Conservation (phyloP, 2,113 vertebrate species). For the Psammodynastes pulverulentus region DNA sequence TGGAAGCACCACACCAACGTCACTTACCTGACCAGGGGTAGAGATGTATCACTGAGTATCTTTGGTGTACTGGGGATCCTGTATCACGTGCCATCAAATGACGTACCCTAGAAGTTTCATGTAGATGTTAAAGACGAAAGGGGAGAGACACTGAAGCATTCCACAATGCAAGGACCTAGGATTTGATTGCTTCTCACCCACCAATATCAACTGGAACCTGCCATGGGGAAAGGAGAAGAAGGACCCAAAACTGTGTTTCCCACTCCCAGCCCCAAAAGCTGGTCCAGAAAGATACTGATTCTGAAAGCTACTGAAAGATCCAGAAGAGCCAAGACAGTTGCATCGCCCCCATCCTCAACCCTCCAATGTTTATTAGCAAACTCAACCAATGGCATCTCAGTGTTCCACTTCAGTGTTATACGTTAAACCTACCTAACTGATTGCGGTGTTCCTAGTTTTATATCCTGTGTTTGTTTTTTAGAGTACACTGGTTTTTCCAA, state of each 20-base stretch:
- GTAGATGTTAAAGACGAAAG: background rate
- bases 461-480: background rate
- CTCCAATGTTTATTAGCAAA: background rate
- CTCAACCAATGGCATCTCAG: background rate
- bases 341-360: background rate
- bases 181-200: background rate
- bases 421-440: background rate
- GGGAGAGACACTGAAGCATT: background rate
- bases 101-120: background rate
- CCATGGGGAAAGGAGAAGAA: background rate
- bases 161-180: background rate
- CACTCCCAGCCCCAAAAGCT: background rate
- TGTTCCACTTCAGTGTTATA: background rate
- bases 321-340: background rate
- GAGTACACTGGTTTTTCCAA: background rate
- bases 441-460: background rate
- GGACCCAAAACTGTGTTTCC: background rate
- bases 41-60: background rate
- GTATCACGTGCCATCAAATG: background rate
- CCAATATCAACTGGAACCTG: background rate
- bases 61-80: background rate
- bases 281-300: background rate
- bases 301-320: background rate
- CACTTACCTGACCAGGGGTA: background rate
- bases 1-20: background rate